Conservation (phyloP, 2,888 invertebrate species). For the Pharmacophagus antenor region DNA sequence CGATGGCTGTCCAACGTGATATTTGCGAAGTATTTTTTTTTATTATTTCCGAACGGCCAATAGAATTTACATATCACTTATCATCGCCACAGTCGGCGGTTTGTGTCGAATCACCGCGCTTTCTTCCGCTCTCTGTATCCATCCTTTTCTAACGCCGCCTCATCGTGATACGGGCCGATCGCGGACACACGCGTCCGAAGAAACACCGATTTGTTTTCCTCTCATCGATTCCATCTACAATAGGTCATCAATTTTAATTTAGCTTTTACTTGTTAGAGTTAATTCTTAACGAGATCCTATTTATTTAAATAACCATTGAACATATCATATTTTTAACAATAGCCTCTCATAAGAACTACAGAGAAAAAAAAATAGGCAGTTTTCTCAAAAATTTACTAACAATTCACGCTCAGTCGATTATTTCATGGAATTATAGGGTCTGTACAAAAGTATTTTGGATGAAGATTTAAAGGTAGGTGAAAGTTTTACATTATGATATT, state of each 20-base stretch:
- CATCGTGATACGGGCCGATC: conserved; percentile 12
- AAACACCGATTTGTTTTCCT: conserved; percentile 7
- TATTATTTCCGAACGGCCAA: conserved; percentile 6
- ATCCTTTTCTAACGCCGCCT: conserved; percentile 8
- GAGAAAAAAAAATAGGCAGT: too few species aligned
- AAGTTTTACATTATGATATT: too few species aligned
- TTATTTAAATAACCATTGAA: too few species aligned
- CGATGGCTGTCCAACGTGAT: too few species aligned
- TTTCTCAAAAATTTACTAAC: too few species aligned
- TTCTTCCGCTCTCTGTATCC: conserved; percentile 2
- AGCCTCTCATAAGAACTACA: too few species aligned
- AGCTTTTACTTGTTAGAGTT: not conserved
- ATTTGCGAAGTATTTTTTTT: not conserved
- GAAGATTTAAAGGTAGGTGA: too few species aligned
- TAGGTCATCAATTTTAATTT: conserved; percentile 3
- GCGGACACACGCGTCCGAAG: conserved; percentile 5
- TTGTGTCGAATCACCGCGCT: conserved; percentile 5
- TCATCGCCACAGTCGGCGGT: not conserved
- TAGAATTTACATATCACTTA: conserved; percentile 9
- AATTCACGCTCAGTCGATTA: too few species aligned
- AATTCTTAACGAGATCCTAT: not conserved
- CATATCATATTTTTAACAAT: not conserved
- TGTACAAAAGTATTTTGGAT: too few species aligned
- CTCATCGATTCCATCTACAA: conserved; percentile 1
- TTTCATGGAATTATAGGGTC: too few species aligned